phyloP scores from a whole-genome alignment of 2,888 invertebrate species.

The Thysanoteuthis rhombus region DNA sequence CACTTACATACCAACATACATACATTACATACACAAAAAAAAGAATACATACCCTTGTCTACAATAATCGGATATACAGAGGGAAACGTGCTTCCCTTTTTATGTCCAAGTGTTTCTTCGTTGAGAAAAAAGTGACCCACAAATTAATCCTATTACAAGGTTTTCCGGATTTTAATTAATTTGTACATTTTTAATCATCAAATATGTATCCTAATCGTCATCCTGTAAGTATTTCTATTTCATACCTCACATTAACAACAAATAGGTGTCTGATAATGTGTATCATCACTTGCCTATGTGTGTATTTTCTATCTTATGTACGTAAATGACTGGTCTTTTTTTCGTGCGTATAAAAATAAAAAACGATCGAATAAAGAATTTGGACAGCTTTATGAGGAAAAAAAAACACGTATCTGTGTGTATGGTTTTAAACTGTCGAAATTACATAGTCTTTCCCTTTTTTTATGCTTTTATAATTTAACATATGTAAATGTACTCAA shows the following conservation, averaged over 20 bases:
- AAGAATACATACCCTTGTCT: background rate
- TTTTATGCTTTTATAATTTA: too few relatives aligned
- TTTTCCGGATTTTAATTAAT: conserved; percentile 17
- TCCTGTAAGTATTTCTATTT: conserved; percentile 53
- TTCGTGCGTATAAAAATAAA: too few relatives aligned
- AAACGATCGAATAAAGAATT: too few relatives aligned
- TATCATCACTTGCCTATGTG: background rate
- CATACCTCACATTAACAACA: background rate
- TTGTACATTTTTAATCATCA: background rate
- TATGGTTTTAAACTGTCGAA: too few relatives aligned
- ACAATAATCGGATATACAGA: background rate
- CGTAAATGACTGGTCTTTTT: background rate
- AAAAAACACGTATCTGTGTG: too few relatives aligned
- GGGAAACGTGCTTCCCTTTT: background rate
- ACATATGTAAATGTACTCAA: too few relatives aligned
- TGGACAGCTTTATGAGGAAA: too few relatives aligned
- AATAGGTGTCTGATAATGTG: background rate
- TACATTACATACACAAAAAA: background rate
- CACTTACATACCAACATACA: background rate
- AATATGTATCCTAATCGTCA: conserved; percentile 63
- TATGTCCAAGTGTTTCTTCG: background rate
- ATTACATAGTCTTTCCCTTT: too few relatives aligned
- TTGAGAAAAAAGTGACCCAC: background rate
- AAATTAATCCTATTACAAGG: background rate
- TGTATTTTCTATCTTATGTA: conserved; percentile 17